Evolutionary conservation across 2,113 vertebrate species (phyloP).

Genomic region (Otus sunia): DNA sequence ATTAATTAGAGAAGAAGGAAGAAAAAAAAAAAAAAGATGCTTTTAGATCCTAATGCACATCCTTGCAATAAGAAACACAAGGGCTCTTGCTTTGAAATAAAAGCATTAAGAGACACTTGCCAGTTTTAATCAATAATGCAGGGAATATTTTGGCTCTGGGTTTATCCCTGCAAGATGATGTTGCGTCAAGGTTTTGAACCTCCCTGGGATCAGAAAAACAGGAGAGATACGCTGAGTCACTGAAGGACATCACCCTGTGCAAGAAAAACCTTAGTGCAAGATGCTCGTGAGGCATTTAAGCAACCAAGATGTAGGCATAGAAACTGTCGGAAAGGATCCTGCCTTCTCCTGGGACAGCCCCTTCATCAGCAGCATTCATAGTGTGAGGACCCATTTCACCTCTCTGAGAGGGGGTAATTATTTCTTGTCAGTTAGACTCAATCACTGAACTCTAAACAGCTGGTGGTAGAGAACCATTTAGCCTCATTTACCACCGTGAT

Average conservation of each 20-base stretch:
- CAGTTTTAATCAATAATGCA: not conserved
- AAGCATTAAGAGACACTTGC: not conserved
- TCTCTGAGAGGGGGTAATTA: constrained; percentile 62
- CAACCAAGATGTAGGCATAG: not conserved
- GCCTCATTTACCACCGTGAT: constrained; percentile 63
- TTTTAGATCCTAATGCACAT: not conserved
- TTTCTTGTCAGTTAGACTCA: constrained; percentile 55
- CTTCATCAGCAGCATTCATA: constrained; percentile 68
- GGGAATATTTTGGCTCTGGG: not conserved
- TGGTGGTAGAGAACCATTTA: constrained; percentile 54
- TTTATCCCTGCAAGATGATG: not conserved
- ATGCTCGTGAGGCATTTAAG: not conserved
- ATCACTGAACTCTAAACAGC: constrained; percentile 64
- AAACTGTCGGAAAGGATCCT: not conserved
- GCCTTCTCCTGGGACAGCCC: not conserved
- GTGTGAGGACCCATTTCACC: constrained; percentile 41
- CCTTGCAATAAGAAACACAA: not conserved
- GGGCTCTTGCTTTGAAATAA: not conserved
- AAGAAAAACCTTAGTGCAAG: not conserved
- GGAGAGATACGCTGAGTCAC: not conserved
- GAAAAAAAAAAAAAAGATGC: not conserved
- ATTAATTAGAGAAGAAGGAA: not conserved
- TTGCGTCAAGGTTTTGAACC: not conserved
- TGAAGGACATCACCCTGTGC: not conserved
- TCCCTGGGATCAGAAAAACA: not conserved